Base-by-base conservation (phyloP, 2,113 vertebrate genomes). In the Solenodon paradoxus region DNA sequence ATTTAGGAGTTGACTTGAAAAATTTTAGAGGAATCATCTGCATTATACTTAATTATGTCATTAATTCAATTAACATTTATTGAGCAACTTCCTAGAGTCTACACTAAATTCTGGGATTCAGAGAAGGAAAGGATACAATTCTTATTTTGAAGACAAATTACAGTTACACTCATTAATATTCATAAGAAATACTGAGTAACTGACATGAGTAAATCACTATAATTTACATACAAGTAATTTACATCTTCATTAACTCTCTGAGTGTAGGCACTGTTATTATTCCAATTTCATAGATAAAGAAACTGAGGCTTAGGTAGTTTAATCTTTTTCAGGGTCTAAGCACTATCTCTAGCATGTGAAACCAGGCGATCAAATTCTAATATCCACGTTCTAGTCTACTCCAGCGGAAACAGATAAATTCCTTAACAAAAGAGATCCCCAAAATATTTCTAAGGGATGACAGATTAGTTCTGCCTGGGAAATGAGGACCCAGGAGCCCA, bases 151-250 rank as follows among this genome's bases (percentile, higher is more conserved):
- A 68, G n/a, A 78, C 22, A 85, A n/a, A 59, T 85, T 59, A 78
- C 11, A 64, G 10, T 89, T 49, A 71, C 47, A 42, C 51, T 53
- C 61, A 72, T 53, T 38, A 10, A 49, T 79, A 79, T 69, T 75
- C 83, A 40, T 69, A 66, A 86, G 28, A 77, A 80, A 84, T 64
- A 74, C 38, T 75, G 49, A 74, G 17, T 30, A 86, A 74, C 0
- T 90, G 22, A 89, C 49, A 16, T 64, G 10, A 93, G 1, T 74
- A 84, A 90, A 92, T 45, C 4, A 55, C 22, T 91, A 3, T 69
- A 42, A 57, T 77, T 93, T 72, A 87, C 12, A 81, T 15, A 87
- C 30, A 79, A 92, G 45, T 16, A 92, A 32, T 84, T 94, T 74
- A 47, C 1, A 68, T 49, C 19, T 80, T 90, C 74, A 90, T 82